phyloP scores from a whole-genome alignment of 2,113 vertebrate genomes.

The Loxodonta africana region DNA sequence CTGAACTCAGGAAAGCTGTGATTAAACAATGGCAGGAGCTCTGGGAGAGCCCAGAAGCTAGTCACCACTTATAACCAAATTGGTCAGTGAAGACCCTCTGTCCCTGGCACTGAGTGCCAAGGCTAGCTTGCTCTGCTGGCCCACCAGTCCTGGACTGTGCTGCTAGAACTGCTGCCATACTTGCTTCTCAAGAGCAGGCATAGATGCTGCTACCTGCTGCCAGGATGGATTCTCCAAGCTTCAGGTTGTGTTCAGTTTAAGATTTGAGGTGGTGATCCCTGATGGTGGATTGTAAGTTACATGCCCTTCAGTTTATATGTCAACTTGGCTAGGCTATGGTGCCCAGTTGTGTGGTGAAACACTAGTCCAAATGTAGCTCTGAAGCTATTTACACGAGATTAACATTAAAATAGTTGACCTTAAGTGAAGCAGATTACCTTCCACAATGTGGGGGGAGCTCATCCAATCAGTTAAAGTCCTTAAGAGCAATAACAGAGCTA shows the following conservation, averaged over 20 bases:
- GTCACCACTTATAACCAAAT: background rate
- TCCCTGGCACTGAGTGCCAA: fast-evolving
- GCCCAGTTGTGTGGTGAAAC: too few species aligned
- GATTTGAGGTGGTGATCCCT: background rate
- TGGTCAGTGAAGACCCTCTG: background rate
- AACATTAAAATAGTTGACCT: too few species aligned
- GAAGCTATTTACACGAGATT: too few species aligned
- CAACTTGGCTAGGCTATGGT: too few species aligned
- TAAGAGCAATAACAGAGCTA: too few species aligned
- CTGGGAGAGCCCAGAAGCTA: background rate
- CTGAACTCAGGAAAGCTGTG: background rate
- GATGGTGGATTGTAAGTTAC: background rate
- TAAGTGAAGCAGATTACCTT: too few species aligned
- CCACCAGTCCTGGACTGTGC: background rate
- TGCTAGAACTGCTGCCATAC: background rate
- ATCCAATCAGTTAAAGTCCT: too few species aligned
- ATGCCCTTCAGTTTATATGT: too few species aligned
- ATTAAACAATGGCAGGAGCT: background rate
- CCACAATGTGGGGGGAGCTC: too few species aligned
- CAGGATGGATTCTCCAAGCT: background rate
- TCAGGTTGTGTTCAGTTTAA: background rate
- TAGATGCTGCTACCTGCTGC: fast-evolving
- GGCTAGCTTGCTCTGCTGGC: background rate
- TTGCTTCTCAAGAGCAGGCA: background rate
- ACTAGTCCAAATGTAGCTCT: too few species aligned